A percentile compares a stretch with the other conserved stretches of the same genome.
Evolutionary conservation across 2,113 vertebrate genomes (phyloP).

Genomic region (Callocephalon fimbriatum): DNA sequence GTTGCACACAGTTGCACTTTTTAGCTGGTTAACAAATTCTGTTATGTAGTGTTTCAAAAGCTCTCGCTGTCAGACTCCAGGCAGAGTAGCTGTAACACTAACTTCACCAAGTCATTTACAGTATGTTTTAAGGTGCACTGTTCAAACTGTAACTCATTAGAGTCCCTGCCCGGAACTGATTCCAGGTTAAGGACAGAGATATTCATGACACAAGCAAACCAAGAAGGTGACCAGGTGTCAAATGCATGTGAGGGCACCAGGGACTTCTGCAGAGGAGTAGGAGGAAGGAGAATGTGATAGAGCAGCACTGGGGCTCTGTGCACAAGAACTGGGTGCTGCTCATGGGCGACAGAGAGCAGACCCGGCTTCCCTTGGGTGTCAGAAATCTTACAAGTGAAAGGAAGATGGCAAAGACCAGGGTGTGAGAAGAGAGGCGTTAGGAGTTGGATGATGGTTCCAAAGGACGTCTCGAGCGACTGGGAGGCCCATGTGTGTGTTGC

Average conservation of each 20-base stretch:
- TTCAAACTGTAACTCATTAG: neutral
- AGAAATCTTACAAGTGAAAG: neutral
- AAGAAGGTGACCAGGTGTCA: neutral
- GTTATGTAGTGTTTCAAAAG: neutral
- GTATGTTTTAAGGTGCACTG: neutral
- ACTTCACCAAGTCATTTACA: neutral
- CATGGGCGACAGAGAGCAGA: neutral
- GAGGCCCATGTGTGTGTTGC: neutral
- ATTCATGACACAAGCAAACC: neutral
- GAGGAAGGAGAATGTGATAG: neutral
- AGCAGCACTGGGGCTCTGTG: neutral
- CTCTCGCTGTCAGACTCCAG: neutral
- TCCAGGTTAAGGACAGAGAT: neutral
- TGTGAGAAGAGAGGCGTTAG: neutral
- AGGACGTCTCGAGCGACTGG: neutral
- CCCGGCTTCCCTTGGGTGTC: neutral
- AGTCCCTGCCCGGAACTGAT: neutral
- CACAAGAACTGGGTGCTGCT: neutral
- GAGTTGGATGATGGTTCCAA: neutral
- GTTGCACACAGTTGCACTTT: no score
- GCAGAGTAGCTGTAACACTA: rapidly evolving
- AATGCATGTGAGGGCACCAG: neutral
- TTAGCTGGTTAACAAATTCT: neutral
- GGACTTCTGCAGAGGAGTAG: neutral
- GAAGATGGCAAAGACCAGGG: neutral